Percentiles rank a stretch among this genome's conserved stretches.
phyloP scores from a whole-genome alignment of 2,113 vertebrate genomes.

The Lophura nycthemera region DNA sequence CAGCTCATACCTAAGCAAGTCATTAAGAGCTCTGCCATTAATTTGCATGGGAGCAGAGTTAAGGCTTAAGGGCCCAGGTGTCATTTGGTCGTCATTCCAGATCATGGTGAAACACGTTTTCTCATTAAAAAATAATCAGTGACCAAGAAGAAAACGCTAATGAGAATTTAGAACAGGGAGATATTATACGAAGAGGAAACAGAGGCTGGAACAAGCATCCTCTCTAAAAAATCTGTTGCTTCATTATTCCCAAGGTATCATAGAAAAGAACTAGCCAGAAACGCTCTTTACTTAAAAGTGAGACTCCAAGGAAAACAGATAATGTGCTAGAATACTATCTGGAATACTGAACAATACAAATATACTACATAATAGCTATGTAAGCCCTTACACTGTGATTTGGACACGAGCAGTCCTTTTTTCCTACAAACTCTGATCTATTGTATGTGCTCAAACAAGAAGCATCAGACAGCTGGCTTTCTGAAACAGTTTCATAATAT shows the following conservation, averaged over 20 bases:
- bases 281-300: background rate
- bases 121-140: slow-evolving; percentile 14
- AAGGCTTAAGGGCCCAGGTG: background rate
- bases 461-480: background rate
- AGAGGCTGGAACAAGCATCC: background rate
- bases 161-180: background rate
- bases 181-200: background rate
- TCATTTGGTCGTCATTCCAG: slow-evolving; percentile 7
- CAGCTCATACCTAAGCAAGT: background rate
- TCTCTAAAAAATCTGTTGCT: background rate
- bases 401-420: background rate
- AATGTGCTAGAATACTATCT: background rate
- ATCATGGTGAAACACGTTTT: background rate
- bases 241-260: background rate
- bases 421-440: slow-evolving; percentile 5
- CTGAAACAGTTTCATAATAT: background rate
- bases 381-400: background rate
- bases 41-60: background rate
- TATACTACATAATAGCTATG: background rate
- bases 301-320: background rate
- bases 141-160: background rate
- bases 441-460: background rate
- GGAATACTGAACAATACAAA: background rate
- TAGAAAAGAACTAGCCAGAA: background rate
- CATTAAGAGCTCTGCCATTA: background rate